Base-by-base conservation (phyloP, 2,797 vertebrate species). In the Hydrocynus forskahlii region DNA sequence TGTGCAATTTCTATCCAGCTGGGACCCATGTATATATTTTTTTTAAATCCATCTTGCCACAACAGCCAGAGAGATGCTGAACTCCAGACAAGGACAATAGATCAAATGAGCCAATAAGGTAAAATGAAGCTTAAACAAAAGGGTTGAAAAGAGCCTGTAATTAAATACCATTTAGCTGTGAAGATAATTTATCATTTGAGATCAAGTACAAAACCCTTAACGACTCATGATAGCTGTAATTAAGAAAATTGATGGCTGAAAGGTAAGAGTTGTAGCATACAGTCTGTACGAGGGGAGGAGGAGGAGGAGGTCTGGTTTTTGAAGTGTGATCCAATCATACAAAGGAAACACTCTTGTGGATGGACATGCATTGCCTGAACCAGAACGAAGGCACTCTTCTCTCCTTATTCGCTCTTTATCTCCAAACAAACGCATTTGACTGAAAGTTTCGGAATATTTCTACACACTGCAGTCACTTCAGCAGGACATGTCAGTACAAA, bases 171-270 rank as follows among this genome's bases (percentile, higher is more conserved):
- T 74, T 82, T 70, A 52, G 63, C 75, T 63, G 29, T 85, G 75
- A 74, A 70, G 81, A 80, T 77, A 85, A 85, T 80, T 80, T 55
- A 54, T 40, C 78, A 43, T 78, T 68, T 62, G 57, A 64, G 70
- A 71, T 74, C 9, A 52, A n/a, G 71, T 3, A 67, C 25, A 83
- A 62, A 81, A 23, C 70, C 57, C 77, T 70, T 70, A 64, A 8
- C 76, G 69, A 50, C 7, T 50, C 63, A 12, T 79, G 81, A 76
- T 83, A 23, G 78, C 82, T 68, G 78, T 68, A 75, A 78, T 82
- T 82, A 74, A 68, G 76, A 82, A 78, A 82, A 78, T 78, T 78
- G 81, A 82, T 16, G 81, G 81, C 64, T 66, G 52, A 74, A 81
- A 82, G 76, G 69, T 78, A 82, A 59, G 62, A 59, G 38, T 73